Percentiles rank a stretch among this genome's conserved stretches.
These are phyloP conservation scores for Penelope pileata DNA, from an alignment of 2,113 vertebrate species.

Conservation along the genomic window DNA sequence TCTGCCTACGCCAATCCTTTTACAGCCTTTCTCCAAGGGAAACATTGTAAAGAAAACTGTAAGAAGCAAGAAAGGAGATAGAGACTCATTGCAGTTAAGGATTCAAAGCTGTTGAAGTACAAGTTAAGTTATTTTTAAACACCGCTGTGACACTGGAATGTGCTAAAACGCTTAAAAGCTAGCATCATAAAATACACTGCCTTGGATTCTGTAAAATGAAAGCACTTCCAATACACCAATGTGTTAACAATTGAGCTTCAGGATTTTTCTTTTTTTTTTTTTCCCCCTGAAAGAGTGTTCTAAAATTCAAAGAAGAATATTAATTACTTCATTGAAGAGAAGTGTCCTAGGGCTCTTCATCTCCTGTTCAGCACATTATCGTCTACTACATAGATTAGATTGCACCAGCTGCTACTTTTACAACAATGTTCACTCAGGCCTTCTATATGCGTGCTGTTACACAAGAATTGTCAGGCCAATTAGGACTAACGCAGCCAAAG, in stretches of 20 bases:
- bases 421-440: neutral
- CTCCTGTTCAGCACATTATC: neutral
- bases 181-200: neutral
- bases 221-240: neutral
- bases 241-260: conserved; percentile 5
- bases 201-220: neutral
- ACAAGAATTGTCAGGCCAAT: neutral
- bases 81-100: neutral
- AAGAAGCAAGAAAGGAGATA: conserved; percentile 4
- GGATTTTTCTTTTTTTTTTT: neutral
- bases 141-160: neutral
- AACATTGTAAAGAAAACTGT: neutral
- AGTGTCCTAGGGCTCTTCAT: conserved; percentile 17
- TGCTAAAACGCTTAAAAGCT: conserved; percentile 38
- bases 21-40: neutral
- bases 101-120: conserved; percentile 1
- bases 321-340: conserved; percentile 30
- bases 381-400: conserved; percentile 4
- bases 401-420: neutral
- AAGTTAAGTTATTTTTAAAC: conserved; percentile 53
- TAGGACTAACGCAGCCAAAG: neutral
- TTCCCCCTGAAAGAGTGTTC: neutral
- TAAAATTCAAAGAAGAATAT: conserved; percentile 45
- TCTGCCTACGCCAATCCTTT: neutral
- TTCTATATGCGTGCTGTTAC: neutral